phyloP scores from a whole-genome alignment of 2,888 invertebrate species.

The Sphaerophoria rueppellii region DNA sequence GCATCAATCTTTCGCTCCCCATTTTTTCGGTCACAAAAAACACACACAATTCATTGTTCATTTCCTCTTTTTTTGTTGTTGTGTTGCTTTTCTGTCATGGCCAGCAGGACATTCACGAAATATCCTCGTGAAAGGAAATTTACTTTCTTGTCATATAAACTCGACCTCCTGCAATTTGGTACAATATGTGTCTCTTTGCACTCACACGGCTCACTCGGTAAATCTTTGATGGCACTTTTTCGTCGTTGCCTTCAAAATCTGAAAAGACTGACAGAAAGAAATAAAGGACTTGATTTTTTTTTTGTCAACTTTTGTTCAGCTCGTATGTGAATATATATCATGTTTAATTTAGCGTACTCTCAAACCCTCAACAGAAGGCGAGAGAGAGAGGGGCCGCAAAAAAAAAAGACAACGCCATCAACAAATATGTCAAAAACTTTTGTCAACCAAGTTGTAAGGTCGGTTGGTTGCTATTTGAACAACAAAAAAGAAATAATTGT shows the following conservation, averaged over 20 bases:
- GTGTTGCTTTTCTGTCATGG: not conserved
- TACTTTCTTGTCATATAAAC: conserved; percentile 60
- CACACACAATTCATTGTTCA: conserved; percentile 16
- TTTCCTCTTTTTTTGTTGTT: conserved; percentile 3
- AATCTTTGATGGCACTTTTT: conserved; percentile 49
- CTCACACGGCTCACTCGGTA: conserved; percentile 33
- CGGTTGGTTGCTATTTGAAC: conserved; percentile 34
- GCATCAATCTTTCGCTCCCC: conserved; percentile 68
- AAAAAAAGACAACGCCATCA: conserved; percentile 45
- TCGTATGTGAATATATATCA: conserved; percentile 60
- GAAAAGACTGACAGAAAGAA: not conserved
- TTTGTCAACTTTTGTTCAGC: not conserved
- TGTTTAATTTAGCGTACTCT: conserved; percentile 65
- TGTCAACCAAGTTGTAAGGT: conserved; percentile 52
- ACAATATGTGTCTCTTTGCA: conserved; percentile 5
- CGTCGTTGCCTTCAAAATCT: conserved; percentile 20
- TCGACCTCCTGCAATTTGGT: conserved; percentile 26
- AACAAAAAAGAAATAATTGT: conserved; percentile 62
- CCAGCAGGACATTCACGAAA: conserved; percentile 1
- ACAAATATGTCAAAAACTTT: conserved; percentile 65
- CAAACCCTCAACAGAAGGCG: not conserved
- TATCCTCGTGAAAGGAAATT: conserved; percentile 52
- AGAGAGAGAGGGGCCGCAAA: conserved; percentile 54
- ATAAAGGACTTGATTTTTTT: conserved; percentile 20
- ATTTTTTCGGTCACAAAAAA: conserved; percentile 15